These are phyloP conservation scores for Glaucopsyche alexis DNA, from an alignment of 2,888 invertebrate genomes.

Conservation along the genomic window DNA sequence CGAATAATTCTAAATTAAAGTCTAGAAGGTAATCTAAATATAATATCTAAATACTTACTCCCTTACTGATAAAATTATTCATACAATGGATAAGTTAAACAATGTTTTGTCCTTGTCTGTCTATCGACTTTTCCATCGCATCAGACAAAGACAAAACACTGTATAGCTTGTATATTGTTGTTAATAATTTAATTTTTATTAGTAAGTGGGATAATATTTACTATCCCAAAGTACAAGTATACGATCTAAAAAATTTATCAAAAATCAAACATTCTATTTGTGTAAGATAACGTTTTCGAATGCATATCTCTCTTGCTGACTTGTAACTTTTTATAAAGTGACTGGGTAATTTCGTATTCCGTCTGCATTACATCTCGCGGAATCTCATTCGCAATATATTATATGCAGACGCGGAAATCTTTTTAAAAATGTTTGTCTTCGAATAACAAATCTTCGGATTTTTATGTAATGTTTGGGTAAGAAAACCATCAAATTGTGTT, in stretches of 20 bases:
- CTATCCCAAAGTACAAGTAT: neutral
- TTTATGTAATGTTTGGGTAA: neutral
- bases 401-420: neutral
- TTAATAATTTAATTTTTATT: too few species aligned
- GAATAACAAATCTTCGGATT: conserved; percentile 14
- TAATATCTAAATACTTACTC: too few species aligned
- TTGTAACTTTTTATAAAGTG: neutral
- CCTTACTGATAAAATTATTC: too few species aligned
- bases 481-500: too few species aligned
- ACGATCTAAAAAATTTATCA: neutral
- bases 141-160: too few species aligned
- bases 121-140: too few species aligned
- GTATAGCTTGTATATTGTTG: too few species aligned
- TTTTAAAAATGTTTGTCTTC: neutral
- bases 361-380: neutral
- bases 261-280: neutral
- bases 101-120: too few species aligned
- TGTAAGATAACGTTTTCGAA: neutral
- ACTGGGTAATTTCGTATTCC: conserved; percentile 1
- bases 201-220: too few species aligned
- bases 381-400: conserved; percentile 3
- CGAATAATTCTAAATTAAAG: too few species aligned
- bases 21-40: too few species aligned
- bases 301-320: neutral
- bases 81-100: too few species aligned